Evolutionary conservation across 2,797 vertebrate species (phyloP).

Genomic region (Mastacembelus armatus): DNA sequence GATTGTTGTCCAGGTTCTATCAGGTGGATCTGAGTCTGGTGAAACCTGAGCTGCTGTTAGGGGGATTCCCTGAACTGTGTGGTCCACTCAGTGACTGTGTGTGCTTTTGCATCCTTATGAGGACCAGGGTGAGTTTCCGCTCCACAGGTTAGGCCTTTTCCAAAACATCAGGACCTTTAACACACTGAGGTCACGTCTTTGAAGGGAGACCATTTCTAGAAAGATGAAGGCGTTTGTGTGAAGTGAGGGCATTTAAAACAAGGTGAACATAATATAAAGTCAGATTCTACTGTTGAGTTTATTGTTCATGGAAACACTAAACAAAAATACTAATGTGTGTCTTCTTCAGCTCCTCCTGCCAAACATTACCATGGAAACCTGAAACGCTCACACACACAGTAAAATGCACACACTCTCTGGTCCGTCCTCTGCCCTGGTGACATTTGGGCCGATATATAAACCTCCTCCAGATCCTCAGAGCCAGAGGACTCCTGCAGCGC

Average conservation of each 20-base stretch:
- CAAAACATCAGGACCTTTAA: no score
- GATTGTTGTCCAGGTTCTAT: constrained; percentile 55
- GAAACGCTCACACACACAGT: constrained; percentile 46
- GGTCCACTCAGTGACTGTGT: constrained; percentile 18
- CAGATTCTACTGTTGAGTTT: no score
- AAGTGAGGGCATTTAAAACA: no score
- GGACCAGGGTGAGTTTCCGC: background rate
- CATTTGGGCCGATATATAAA: constrained; percentile 82
- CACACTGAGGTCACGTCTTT: no score
- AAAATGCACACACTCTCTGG: constrained; percentile 12
- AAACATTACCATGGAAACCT: constrained; percentile 60
- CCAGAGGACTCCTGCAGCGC: constrained; percentile 56
- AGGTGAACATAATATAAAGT: no score
- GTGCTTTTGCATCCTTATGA: background rate
- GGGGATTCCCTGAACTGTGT: constrained; percentile 57
- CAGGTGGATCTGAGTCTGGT: constrained; percentile 48
- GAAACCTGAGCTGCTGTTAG: constrained; percentile 46
- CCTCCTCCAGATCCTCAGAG: constrained; percentile 30
- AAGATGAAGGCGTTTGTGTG: no score
- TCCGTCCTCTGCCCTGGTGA: constrained; percentile 57
- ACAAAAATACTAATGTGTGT: constrained; percentile 4
- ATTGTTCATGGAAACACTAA: no score
- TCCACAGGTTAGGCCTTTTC: no score
- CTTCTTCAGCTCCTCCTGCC: constrained; percentile 27
- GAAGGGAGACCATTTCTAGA: no score